Base-by-base conservation (phyloP, 2,888 invertebrate species). In the Polydrusus tereticollis region DNA sequence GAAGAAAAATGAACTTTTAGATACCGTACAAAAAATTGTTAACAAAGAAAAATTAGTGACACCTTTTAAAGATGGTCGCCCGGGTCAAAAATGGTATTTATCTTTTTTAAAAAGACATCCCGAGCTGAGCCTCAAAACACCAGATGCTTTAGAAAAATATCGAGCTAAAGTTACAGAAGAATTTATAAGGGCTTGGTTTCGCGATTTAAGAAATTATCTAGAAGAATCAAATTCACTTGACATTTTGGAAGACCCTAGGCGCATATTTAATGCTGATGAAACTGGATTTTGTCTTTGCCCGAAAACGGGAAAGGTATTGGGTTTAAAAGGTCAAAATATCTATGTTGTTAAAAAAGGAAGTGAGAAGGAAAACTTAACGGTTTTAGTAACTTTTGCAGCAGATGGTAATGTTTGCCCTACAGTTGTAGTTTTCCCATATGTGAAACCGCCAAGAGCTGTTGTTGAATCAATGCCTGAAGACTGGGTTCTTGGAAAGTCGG, bases 221-320 rank as follows among this genome's bases (percentile, higher is more conserved):
- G 78, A 78, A 78, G 47, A 60, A 67, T 73, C 69, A 21, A 43
- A 60, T n/a, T 29, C 55, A 20, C 50, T 67, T 55, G 57, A 78
- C 57, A 78, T 66, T 41, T 74, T 83, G n/a, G n/a, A n/a, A n/a
- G n/a, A n/a, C n/a, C n/a, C n/a, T n/a, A n/a, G n/a, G n/a, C n/a
- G n/a, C n/a, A 69, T 83, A 47, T 83, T 79, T 67, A 82, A 83
- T 75, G 80, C 78, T 14, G 82, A 82, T 66, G 83, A 83, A 75
- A 81, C 81, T 16, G 77, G 78, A 60, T 83, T 83, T 73, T 75
- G 74, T 63, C 69, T 82, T 7, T 81, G 80, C 70, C 80, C 80
- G 1, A 82, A 82, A 72, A 77, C 74, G 10, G 58, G 20, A 38
- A 75, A 72, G 21, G 73, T 77, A 29, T 60, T 76, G 7, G 77